A percentile compares a stretch with the other conserved stretches of the same genome.
Evolutionary conservation across 2,888 invertebrate genomes (phyloP).

Genomic region (Ichneumon xanthorius): DNA sequence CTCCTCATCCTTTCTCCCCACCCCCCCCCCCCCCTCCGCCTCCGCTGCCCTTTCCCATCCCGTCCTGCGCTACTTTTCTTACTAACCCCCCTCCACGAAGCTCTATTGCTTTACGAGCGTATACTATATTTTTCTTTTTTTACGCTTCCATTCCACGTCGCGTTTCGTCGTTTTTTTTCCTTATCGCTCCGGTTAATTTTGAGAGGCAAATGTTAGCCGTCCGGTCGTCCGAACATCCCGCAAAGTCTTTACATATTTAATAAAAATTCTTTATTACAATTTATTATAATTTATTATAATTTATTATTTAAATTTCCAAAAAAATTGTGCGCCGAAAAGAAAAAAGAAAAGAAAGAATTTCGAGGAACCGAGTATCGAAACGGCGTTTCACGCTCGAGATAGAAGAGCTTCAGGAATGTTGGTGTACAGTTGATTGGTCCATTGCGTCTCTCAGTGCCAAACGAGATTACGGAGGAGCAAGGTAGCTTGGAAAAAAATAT

Average conservation of each 20-base stretch:
- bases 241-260: background rate
- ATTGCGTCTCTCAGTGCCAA: background rate
- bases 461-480: background rate
- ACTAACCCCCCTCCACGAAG: background rate
- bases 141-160: background rate
- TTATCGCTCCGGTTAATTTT: background rate
- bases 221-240: background rate
- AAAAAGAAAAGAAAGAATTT: too few species aligned
- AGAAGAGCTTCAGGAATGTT: background rate
- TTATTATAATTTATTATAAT: too few species aligned
- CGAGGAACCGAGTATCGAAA: too few species aligned
- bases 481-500: background rate
- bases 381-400: background rate
- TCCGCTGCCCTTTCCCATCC: slow-evolving; percentile 23
- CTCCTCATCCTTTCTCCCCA: slow-evolving; percentile 19
- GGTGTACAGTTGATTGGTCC: background rate
- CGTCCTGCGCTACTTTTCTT: slow-evolving; percentile 7
- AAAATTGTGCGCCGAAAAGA: too few species aligned
- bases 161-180: background rate
- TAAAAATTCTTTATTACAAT: too few species aligned
- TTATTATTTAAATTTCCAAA: too few species aligned
- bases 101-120: slow-evolving; percentile 50
- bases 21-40: background rate
- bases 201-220: background rate
- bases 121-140: slow-evolving; percentile 20